Evolutionary conservation across 1,140 invertebrate species (phyloP).

Genomic region (Aethina tumida): DNA sequence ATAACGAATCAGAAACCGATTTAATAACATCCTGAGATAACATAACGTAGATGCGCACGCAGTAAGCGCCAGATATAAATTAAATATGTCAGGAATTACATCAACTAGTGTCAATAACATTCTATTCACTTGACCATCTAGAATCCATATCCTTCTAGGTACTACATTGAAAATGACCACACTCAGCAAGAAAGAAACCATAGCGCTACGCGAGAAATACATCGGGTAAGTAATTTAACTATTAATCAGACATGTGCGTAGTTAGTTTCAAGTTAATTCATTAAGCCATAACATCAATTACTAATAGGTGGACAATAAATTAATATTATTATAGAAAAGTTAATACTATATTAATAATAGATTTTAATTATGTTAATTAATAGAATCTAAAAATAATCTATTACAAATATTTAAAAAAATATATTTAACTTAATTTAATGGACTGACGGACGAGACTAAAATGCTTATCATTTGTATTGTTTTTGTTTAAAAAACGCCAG

Average conservation of each 20-base stretch:
- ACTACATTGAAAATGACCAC: too few relatives aligned
- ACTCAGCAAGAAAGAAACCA: constrained; percentile 68
- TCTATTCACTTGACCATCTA: too few relatives aligned
- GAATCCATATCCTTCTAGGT: constrained; percentile 4
- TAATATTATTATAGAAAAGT: constrained; percentile 9
- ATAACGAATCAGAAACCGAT: too few relatives aligned
- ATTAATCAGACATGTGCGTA: constrained; percentile 8
- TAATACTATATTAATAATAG: not conserved
- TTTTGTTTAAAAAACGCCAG: too few relatives aligned
- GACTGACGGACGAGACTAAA: too few relatives aligned
- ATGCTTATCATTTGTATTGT: too few relatives aligned
- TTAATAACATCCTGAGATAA: too few relatives aligned
- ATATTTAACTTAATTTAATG: too few relatives aligned
- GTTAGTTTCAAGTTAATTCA: constrained; percentile 10
- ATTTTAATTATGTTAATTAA: not conserved
- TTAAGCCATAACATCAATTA: constrained; percentile 2
- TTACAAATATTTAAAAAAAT: not conserved
- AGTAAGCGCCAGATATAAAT: too few relatives aligned
- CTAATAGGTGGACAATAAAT: constrained; percentile 14
- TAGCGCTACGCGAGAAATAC: constrained; percentile 64
- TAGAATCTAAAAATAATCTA: constrained; percentile 5
- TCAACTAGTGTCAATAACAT: too few relatives aligned
- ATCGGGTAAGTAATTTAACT: constrained; percentile 62
- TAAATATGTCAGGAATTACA: too few relatives aligned
- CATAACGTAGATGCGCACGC: too few relatives aligned